Percentiles rank a stretch among this genome's conserved stretches.
Conservation (phyloP, 2,888 invertebrate genomes). For the Eilema caniola region DNA sequence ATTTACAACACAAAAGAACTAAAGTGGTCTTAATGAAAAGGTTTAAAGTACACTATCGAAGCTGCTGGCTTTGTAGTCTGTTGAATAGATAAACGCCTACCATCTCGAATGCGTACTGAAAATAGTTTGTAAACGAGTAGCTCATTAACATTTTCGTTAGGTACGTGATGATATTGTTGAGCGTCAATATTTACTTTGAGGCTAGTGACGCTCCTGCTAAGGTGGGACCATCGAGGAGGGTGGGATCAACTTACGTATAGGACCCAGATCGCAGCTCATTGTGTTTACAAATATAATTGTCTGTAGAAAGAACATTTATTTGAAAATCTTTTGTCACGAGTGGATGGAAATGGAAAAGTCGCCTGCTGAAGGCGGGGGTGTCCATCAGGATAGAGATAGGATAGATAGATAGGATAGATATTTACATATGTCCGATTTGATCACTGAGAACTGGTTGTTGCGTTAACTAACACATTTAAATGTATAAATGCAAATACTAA, state of each 20-base stretch:
- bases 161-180: slow-evolving; percentile 8
- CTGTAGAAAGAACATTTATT: background rate
- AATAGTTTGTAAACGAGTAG: slow-evolving; percentile 27
- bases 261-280: no score
- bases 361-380: no score
- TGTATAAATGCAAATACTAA: no score
- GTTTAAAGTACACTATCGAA: slow-evolving; percentile 46
- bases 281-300: background rate
- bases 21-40: slow-evolving; percentile 61
- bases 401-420: no score
- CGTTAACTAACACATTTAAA: no score
- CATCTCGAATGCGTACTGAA: slow-evolving; percentile 30
- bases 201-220: background rate
- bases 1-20: slow-evolving; percentile 78
- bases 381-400: no score
- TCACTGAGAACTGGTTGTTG: no score
- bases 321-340: background rate
- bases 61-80: slow-evolving; percentile 31
- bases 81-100: slow-evolving; percentile 40
- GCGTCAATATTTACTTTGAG: background rate
- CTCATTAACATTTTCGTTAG: slow-evolving; percentile 32
- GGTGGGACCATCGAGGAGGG: background rate
- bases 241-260: background rate
- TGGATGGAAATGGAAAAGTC: no score
- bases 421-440: no score